Conservation (phyloP, 2,797 vertebrate genomes). For the Xerus rutilus region DNA sequence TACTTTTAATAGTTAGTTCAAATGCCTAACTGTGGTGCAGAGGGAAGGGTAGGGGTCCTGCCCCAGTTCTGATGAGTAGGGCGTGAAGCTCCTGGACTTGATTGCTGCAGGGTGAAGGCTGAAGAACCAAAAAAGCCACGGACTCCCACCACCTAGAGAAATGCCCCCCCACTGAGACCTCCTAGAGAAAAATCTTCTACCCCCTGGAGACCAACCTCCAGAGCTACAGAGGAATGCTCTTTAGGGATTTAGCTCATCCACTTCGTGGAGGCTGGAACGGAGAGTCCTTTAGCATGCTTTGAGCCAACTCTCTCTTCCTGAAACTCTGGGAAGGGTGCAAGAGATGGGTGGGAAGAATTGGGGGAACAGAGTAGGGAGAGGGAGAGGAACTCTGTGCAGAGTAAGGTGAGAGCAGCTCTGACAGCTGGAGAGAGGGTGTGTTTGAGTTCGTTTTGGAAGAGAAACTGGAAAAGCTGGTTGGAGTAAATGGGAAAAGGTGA, state of each 20-base stretch:
- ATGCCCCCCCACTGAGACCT: too few relatives aligned
- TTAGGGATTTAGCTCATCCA: too few relatives aligned
- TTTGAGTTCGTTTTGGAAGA: not conserved
- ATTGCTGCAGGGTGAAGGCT: not conserved
- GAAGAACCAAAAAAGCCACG: too few relatives aligned
- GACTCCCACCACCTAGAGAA: not conserved
- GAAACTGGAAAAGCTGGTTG: not conserved
- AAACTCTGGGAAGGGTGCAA: not conserved
- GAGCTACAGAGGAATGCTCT: not conserved
- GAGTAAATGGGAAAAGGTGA: not conserved
- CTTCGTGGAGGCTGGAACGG: too few relatives aligned
- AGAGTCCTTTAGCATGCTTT: not conserved
- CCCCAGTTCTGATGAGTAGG: fast-evolving
- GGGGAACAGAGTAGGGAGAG: not conserved
- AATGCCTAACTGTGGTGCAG: not conserved
- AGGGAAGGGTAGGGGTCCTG: not conserved
- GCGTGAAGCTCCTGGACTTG: not conserved
- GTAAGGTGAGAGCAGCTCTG: not conserved
- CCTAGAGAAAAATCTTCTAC: not conserved
- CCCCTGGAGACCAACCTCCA: not conserved
- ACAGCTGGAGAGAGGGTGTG: not conserved
- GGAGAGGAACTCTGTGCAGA: not conserved
- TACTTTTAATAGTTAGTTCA: too few relatives aligned
- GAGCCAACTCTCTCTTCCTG: too few relatives aligned
- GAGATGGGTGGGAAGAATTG: not conserved